Percentiles rank a stretch among this genome's conserved stretches.
Conservation (phyloP, 2,797 vertebrate species). For the Scyliorhinus canicula region DNA sequence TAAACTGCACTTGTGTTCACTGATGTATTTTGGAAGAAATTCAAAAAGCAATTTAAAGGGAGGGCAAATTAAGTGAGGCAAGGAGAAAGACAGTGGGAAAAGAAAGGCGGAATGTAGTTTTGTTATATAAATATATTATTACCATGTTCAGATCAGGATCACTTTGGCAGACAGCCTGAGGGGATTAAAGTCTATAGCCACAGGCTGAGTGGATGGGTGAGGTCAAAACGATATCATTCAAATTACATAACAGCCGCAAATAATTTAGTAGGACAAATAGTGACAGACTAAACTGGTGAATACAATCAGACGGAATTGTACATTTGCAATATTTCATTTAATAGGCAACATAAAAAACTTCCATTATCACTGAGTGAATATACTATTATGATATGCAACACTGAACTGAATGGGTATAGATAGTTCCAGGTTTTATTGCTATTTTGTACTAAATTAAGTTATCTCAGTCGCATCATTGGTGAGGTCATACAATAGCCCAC, state of each 20-base stretch:
- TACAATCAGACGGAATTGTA: not conserved
- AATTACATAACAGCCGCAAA: not conserved
- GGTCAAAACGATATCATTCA: constrained; percentile 1
- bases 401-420: not conserved
- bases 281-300: not conserved
- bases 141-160: not conserved
- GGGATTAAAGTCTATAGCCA: not conserved
- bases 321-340: not conserved
- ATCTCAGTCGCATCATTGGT: not conserved
- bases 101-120: not conserved
- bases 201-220: not conserved
- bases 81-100: not conserved
- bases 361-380: not conserved
- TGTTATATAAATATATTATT: not conserved
- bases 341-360: not conserved
- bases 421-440: not conserved
- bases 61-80: not conserved
- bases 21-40: constrained; percentile 6
- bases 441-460: constrained; percentile 10
- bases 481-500: not conserved
- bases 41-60: not conserved
- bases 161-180: not conserved
- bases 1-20: not conserved
- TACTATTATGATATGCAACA: not conserved
- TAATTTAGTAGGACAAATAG: not conserved